Conservation (phyloP, 2,113 vertebrate species). For the Glaucidium brasilianum region DNA sequence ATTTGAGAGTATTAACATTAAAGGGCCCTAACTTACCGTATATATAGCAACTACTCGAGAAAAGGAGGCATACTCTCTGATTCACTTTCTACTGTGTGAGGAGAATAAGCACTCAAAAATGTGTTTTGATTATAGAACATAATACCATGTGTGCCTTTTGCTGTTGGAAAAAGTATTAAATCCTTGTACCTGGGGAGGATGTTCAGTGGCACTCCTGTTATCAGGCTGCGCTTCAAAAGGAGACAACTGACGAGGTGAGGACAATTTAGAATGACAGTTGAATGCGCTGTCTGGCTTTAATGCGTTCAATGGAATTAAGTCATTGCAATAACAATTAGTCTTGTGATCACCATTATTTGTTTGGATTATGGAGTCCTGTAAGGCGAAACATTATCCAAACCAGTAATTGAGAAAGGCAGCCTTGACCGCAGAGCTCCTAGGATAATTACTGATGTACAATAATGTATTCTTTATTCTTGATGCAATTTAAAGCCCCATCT, state of each 20-base stretch:
- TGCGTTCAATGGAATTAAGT: not conserved
- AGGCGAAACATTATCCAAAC: not conserved
- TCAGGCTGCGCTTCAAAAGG: constrained; percentile 89
- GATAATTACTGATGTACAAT: not conserved
- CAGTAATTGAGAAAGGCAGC: not conserved
- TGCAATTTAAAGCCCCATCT: not conserved
- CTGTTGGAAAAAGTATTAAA: constrained; percentile 84
- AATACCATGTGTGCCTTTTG: constrained; percentile 80
- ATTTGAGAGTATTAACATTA: not conserved
- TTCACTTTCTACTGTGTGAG: not conserved
- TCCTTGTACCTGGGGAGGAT: constrained; percentile 94
- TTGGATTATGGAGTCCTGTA: not conserved
- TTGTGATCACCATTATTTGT: not conserved
- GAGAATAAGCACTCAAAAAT: not conserved
- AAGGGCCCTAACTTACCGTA: not conserved
- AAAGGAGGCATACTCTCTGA: not conserved
- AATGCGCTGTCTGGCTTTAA: not conserved
- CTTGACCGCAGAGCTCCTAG: not conserved
- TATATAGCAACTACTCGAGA: not conserved
- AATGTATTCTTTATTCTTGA: not conserved
- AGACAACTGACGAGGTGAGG: constrained; percentile 87
- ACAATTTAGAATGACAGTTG: not conserved
- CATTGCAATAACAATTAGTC: not conserved
- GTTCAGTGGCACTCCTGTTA: constrained; percentile 89
- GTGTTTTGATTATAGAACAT: constrained; percentile 75